Base-by-base conservation (phyloP, 2,888 invertebrate species). In the Leucozona laternaria region DNA sequence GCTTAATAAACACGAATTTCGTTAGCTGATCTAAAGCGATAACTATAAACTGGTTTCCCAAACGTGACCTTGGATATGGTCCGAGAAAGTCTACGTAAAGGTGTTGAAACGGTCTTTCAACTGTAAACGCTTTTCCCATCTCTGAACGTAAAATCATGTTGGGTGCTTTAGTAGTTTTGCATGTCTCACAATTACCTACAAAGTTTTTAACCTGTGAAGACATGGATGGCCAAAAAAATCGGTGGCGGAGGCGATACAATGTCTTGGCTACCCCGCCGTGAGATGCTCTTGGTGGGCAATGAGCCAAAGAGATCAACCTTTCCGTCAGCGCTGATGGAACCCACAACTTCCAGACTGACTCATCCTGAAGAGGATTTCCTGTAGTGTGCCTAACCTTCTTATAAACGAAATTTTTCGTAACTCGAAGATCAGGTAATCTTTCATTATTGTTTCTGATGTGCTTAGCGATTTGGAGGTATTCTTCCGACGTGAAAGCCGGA, bases 1-100 rank as follows among this genome's bases (percentile, higher is more conserved):
- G 40, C 5, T 40, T 40, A 3, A 37, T 40, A 15, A 40, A 15
- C 0, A 40, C 40, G 4, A 81, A 6, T 81, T 20, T 0, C 82
- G 85, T 40, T 88, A 88, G 0, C 15, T 40, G 88, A 82, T 20
- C 88, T 77, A n/a, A 80, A n/a, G 15, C 88, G 77, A 37, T 86
- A 4, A 15, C 79, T 0, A 88, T 45, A 40, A 10, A 37, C 11
- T 3, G 8, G 15, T 40, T 40, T 15, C 40, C 40, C 4, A 4
- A 15, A 0, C 40, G 13, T 4, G 40, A 40, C 1, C 40, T 15
- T 15, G 40, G 40, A 40, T 40, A 15, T 4, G 15, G 40, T 40
- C 40, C 40, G 40, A 40, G 40, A 15, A 40, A 40, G 6, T 40
- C 40, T 3, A 40, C 15, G 4, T 40, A 40, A 0, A 89, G 0